phyloP scores from a whole-genome alignment of 2,888 invertebrate genomes.

The Caenorhabditis sulstoni region DNA sequence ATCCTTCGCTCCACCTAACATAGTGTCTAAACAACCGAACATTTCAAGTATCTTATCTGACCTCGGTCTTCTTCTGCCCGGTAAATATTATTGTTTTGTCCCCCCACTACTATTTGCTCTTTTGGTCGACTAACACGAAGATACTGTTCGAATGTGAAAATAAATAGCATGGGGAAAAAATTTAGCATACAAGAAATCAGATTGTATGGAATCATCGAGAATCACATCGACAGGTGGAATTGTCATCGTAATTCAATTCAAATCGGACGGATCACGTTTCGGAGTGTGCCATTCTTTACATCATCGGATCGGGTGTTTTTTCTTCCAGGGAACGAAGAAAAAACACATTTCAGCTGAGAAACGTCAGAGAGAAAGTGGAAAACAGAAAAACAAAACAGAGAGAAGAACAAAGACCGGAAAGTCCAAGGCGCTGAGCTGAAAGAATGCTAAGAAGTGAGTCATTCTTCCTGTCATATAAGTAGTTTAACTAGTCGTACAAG shows the following conservation, averaged over 20 bases:
- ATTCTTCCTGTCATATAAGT: background rate
- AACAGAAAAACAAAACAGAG: background rate
- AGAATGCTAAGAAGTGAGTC: background rate
- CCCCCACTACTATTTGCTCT: slow-evolving; percentile 44
- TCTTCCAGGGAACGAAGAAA: background rate
- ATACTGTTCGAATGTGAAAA: slow-evolving; percentile 15
- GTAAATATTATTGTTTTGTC: slow-evolving; percentile 55
- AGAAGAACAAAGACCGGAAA: background rate
- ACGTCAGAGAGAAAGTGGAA: background rate
- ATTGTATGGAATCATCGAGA: background rate
- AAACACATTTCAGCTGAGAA: background rate
- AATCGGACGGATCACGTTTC: too few species aligned
- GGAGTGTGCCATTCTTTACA: too few species aligned
- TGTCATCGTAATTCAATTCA: too few species aligned
- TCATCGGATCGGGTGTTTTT: too few species aligned
- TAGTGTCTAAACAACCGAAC: slow-evolving; percentile 8
- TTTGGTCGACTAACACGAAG: slow-evolving; percentile 7
- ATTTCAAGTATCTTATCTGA: slow-evolving; percentile 53
- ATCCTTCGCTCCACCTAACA: background rate
- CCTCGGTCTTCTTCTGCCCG: slow-evolving; percentile 25
- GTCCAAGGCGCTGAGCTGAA: background rate
- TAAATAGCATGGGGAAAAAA: background rate
- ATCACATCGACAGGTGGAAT: background rate
- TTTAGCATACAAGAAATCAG: background rate
- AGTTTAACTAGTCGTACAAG: too few species aligned